Percentiles rank a stretch among this genome's conserved stretches.
phyloP scores from a whole-genome alignment of 1,140 invertebrate species.

The Orussus abietinus region DNA sequence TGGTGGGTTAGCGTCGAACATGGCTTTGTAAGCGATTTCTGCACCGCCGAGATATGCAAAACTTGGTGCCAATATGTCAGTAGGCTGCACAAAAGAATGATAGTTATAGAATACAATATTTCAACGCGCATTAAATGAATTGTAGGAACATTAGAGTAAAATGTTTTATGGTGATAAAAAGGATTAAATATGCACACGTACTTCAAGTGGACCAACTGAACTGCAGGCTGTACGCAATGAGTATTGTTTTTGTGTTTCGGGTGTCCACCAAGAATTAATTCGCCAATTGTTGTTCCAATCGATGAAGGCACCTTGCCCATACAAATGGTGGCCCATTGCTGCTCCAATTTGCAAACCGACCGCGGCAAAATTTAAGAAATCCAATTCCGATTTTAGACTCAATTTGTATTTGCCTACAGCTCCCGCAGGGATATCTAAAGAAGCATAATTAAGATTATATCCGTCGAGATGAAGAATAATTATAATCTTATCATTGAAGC shows the following conservation, averaged over 20 bases:
- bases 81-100: slow-evolving; percentile 11
- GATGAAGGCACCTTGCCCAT: slow-evolving; percentile 11
- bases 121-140: too few species aligned
- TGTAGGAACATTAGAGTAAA: too few species aligned
- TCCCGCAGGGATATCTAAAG: slow-evolving; percentile 16
- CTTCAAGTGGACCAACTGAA: slow-evolving; percentile 6
- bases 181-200: slow-evolving; percentile 6
- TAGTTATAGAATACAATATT: too few species aligned
- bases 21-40: slow-evolving; percentile 14
- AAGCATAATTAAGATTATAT: slow-evolving; percentile 9
- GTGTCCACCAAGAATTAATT: slow-evolving; percentile 13
- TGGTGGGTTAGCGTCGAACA: slow-evolving; percentile 5
- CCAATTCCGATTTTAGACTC: slow-evolving; percentile 3
- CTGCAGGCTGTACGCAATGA: slow-evolving; percentile 7
- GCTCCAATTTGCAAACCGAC: slow-evolving; percentile 14
- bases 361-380: slow-evolving; percentile 14
- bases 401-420: slow-evolving; percentile 2
- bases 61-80: slow-evolving; percentile 5
- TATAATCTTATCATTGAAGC: too few species aligned
- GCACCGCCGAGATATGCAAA: slow-evolving; percentile 13
- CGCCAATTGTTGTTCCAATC: slow-evolving; percentile 7
- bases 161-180: too few species aligned
- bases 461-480: too few species aligned
- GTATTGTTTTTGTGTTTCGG: slow-evolving; percentile 16
- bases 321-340: slow-evolving; percentile 13